Evolutionary conservation across 2,797 vertebrate genomes (phyloP).

Genomic region (Poeciliopsis presidionis): DNA sequence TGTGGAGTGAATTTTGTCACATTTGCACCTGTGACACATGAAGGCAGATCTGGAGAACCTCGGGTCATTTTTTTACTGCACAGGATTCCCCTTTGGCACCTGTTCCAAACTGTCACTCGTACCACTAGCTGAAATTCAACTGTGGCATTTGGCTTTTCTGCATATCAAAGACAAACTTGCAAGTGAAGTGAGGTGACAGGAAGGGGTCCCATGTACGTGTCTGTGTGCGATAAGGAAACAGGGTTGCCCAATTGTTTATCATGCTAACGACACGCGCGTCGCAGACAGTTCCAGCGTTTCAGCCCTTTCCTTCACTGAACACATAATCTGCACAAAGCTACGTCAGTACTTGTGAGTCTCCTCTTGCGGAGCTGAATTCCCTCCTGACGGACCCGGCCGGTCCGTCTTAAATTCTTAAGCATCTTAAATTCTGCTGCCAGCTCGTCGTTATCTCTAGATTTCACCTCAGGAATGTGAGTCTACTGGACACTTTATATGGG

Average conservation of each 20-base stretch:
- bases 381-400: slow-evolving; percentile 15
- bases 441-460: background rate
- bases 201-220: background rate
- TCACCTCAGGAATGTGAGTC: slow-evolving; percentile 16
- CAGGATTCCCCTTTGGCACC: background rate
- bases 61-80: background rate
- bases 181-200: background rate
- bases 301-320: slow-evolving; percentile 5
- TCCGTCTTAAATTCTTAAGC: no score
- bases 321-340: background rate
- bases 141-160: background rate
- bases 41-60: background rate
- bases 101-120: background rate
- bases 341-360: background rate
- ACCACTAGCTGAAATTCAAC: background rate
- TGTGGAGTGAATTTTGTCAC: background rate
- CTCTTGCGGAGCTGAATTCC: slow-evolving; percentile 24
- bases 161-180: background rate
- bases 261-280: background rate
- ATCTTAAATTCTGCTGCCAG: slow-evolving; percentile 13
- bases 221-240: background rate
- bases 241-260: background rate
- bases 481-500: background rate
- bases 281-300: background rate
- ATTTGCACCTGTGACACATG: background rate